Evolutionary conservation across 2,113 vertebrate genomes (phyloP).

Genomic region (Melanerpes formicivorus): DNA sequence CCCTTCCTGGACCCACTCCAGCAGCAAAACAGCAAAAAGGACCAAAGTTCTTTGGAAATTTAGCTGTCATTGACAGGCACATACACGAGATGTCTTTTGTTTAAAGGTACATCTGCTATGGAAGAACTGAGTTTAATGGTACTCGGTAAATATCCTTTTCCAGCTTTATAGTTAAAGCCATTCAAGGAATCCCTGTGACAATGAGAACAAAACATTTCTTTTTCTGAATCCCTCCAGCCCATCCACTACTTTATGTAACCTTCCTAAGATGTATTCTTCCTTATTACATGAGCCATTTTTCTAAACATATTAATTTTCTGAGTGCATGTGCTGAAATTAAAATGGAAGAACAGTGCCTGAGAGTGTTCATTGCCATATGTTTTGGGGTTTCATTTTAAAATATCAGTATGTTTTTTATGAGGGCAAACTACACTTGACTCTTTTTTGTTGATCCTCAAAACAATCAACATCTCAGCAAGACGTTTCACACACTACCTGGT

Average conservation of each 20-base stretch:
- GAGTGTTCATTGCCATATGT: background rate
- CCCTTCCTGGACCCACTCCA: too few relatives aligned
- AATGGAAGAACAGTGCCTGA: background rate
- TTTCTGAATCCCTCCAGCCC: background rate
- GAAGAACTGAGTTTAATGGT: background rate
- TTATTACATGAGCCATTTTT: background rate
- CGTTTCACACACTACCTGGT: background rate
- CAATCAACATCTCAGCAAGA: background rate
- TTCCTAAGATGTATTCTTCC: background rate
- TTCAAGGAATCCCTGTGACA: background rate
- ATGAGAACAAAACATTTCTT: background rate
- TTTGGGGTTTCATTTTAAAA: background rate
- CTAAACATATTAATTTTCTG: background rate
- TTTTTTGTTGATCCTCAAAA: background rate
- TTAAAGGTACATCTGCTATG: conserved; percentile 24
- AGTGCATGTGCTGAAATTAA: background rate
- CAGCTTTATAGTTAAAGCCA: background rate
- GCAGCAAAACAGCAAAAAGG: background rate
- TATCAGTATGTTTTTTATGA: background rate
- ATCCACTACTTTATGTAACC: background rate
- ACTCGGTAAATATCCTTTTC: background rate
- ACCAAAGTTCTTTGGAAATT: background rate
- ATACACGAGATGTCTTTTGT: background rate
- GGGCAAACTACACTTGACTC: background rate
- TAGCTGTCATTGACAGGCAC: background rate